phyloP scores from a whole-genome alignment of 2,888 invertebrate genomes.

The Synanthedon myopaeformis region DNA sequence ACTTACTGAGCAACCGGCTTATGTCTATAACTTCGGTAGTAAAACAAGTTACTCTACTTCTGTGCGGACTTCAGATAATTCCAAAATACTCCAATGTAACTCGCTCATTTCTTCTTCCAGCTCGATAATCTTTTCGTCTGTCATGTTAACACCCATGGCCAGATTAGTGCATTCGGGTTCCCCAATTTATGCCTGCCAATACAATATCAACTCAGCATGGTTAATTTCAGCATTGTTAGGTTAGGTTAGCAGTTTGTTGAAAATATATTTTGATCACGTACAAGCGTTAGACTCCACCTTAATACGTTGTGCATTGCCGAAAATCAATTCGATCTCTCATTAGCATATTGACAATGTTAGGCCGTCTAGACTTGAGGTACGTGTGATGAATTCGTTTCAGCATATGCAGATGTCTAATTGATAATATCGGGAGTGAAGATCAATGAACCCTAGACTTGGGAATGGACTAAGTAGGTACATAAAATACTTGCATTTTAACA shows the following conservation, averaged over 20 bases:
- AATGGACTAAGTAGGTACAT: not conserved
- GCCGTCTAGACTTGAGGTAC: not conserved
- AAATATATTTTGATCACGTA: constrained; percentile 42
- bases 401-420: constrained; percentile 10
- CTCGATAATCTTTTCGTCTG: too few species aligned
- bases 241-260: constrained; percentile 39
- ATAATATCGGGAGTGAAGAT: not conserved
- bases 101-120: too few species aligned
- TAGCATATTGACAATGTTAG: not conserved
- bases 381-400: constrained; percentile 7
- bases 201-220: constrained; percentile 40
- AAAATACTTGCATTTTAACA: too few species aligned
- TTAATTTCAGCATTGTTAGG: constrained; percentile 48
- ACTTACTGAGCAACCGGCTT: too few species aligned
- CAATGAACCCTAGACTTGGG: constrained; percentile 1
- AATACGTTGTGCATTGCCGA: not conserved
- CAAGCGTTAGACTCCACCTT: constrained; percentile 4
- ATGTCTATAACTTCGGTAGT: too few species aligned
- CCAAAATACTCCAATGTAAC: too few species aligned
- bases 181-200: constrained; percentile 15
- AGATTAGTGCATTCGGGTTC: too few species aligned
- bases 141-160: too few species aligned
- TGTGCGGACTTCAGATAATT: too few species aligned
- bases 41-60: too few species aligned
- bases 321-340: not conserved